Base-by-base conservation (phyloP, 2,888 invertebrate genomes). In the Syrista parreyssii region DNA sequence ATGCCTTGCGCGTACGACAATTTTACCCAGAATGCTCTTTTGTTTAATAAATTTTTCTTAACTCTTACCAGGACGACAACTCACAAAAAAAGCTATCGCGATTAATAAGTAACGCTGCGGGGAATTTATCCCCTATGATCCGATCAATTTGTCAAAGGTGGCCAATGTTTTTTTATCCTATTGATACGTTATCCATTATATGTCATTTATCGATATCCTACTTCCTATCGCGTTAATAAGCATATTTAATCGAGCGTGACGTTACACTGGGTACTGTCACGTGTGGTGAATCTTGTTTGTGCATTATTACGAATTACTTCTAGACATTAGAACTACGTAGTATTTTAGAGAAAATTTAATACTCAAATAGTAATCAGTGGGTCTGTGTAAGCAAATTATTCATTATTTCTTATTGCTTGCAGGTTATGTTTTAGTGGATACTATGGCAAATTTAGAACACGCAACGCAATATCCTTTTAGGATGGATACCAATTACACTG, bases 401-500 rank as follows among this genome's bases (percentile, higher is more conserved):
- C 2, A 71, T 68, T 76, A 36, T 73, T 76, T 55, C 68, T 73
- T 23, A 36, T 31, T 30, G 31, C 9, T 71, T 71, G 9, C 71
- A 71, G 71, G 32, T 71, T 71, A 30, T 30, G 30, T 15, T 71
- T 32, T 71, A 71, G 32, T 32, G 32, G 9, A 71, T 6, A 11
- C 31, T 23, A 71, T 84, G 33, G 87, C 86, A 0, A 76, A 79
- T 12, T 33, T 71, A 71, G 71, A 71, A 71, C 71, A 71, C 71
- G 32, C 71, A n/a, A 33, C 32, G 31, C 33, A 31, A 2, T 32
- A 31, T 30, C 86, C 86, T 77, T 80, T 80, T 15, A 84, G 83
- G 30, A 86, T 85, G 76, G 81, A 82, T 4, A 81, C 83, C n/a
- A 84, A 73, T 68, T 79, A 83, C 33, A 73, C 80, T 1, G 89